Conservation (phyloP, 2,113 vertebrate genomes). For the Chionis minor region DNA sequence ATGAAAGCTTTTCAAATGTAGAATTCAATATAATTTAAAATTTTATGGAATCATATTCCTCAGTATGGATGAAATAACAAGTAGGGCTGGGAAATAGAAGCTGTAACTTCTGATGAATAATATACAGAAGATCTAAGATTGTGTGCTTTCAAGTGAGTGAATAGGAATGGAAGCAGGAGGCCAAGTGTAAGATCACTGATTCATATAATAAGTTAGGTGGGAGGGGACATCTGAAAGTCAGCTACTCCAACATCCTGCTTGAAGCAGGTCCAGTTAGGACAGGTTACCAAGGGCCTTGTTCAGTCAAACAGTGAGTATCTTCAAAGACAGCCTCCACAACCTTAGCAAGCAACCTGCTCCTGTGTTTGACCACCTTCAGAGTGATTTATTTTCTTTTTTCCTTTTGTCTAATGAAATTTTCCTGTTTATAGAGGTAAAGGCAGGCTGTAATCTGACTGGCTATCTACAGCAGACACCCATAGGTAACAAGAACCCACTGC, state of each 20-base stretch:
- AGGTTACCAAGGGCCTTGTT: neutral
- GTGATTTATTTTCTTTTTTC: neutral
- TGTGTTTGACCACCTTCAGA: neutral
- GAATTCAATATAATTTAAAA: neutral
- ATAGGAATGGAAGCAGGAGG: neutral
- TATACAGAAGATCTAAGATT: neutral
- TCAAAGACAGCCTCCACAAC: neutral
- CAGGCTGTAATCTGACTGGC: neutral
- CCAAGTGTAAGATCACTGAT: neutral
- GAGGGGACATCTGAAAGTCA: neutral
- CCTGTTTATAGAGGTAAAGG: neutral
- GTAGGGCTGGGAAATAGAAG: neutral
- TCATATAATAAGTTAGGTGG: neutral
- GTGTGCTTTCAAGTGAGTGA: neutral
- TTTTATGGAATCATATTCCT: neutral
- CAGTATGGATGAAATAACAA: neutral
- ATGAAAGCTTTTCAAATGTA: neutral
- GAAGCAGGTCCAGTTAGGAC: neutral
- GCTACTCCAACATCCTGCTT: neutral
- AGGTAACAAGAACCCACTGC: rapidly evolving
- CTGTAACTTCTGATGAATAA: neutral
- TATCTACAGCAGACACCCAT: neutral
- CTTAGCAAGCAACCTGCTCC: neutral
- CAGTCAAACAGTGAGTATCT: neutral
- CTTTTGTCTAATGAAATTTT: neutral